Percentiles rank a stretch among this genome's conserved stretches.
Conservation (phyloP, 2,888 invertebrate genomes). For the Ormyrus nitidulus region DNA sequence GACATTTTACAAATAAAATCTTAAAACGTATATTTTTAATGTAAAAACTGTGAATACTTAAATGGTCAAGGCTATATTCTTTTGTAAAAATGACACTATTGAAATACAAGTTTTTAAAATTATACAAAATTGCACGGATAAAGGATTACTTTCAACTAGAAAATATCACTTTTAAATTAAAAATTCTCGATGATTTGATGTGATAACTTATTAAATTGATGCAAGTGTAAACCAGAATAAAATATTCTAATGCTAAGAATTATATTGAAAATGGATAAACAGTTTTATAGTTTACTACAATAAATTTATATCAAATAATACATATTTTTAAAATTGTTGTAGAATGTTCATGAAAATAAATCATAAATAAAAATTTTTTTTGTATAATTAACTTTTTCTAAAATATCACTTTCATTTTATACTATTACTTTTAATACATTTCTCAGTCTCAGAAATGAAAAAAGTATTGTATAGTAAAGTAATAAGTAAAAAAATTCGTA, state of each 20-base stretch:
- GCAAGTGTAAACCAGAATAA: too few species aligned
- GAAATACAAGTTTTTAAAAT: too few species aligned
- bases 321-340: conserved; percentile 21
- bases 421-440: conserved; percentile 42
- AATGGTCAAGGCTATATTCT: conserved; percentile 4
- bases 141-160: too few species aligned
- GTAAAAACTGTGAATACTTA: conserved; percentile 24
- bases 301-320: conserved; percentile 14
- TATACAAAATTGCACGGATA: too few species aligned
- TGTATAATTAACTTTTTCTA: neutral
- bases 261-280: neutral
- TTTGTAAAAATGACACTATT: neutral
- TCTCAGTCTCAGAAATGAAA: conserved; percentile 43
- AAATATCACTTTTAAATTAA: too few species aligned
- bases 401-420: conserved; percentile 25
- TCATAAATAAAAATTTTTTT: conserved; percentile 21
- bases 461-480: conserved; percentile 42
- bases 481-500: conserved; percentile 51
- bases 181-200: too few species aligned
- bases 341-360: conserved; percentile 33
- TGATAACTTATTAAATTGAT: too few species aligned
- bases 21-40: conserved; percentile 10
- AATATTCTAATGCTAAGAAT: too few species aligned
- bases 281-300: conserved; percentile 13
- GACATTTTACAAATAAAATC: conserved; percentile 16